Percentiles rank a stretch among this genome's conserved stretches.
Conservation (phyloP, 2,888 invertebrate species). For the Tolmerus cingulatus region DNA sequence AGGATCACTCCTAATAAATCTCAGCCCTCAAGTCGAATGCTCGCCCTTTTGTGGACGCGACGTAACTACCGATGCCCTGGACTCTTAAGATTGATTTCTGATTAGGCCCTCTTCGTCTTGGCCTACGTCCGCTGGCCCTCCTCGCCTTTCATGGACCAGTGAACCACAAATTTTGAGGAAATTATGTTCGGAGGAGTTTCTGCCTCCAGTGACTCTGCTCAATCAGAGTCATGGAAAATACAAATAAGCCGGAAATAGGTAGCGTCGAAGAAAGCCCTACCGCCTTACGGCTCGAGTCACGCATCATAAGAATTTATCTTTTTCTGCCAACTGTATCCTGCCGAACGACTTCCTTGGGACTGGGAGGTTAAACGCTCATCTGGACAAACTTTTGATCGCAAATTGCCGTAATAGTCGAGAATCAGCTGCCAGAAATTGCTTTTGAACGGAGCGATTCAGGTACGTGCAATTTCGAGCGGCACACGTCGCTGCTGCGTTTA, state of each 20-base stretch:
- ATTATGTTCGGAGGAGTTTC: conserved; percentile 32
- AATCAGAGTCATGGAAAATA: conserved; percentile 21
- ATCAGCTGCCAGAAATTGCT: background rate
- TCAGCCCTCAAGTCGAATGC: background rate
- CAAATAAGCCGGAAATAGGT: conserved; percentile 34
- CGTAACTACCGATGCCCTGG: conserved; percentile 37
- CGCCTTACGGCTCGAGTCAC: background rate
- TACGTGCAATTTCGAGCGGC: background rate
- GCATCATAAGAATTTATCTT: conserved; percentile 30
- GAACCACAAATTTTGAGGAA: conserved; percentile 44
- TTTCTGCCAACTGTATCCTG: background rate
- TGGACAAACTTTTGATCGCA: background rate
- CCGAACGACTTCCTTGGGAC: background rate
- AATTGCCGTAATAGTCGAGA: background rate
- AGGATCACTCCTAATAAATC: conserved; percentile 31
- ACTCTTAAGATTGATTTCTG: conserved; percentile 29
- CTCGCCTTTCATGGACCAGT: conserved; percentile 39
- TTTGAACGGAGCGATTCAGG: background rate
- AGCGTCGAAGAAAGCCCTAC: background rate
- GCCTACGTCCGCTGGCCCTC: background rate
- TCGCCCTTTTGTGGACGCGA: conserved; percentile 38
- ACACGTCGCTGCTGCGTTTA: background rate
- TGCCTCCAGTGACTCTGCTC: conserved; percentile 11
- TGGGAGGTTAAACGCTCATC: background rate
- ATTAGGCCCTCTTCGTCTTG: conserved; percentile 2